Conservation (phyloP, 2,797 vertebrate genomes). For the Alca torda region DNA sequence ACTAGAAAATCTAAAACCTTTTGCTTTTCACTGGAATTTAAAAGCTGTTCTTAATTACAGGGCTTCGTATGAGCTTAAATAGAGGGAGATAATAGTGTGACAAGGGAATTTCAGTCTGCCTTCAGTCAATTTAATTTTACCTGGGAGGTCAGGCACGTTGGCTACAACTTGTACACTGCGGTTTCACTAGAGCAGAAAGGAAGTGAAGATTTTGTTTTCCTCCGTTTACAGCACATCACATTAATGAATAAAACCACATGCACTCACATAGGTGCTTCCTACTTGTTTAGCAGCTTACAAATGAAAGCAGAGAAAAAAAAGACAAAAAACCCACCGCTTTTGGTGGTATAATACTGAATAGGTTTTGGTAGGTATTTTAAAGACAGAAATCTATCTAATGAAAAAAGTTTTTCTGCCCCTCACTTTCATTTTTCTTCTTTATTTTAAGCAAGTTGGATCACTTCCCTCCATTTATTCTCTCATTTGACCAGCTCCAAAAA, state of each 20-base stretch:
- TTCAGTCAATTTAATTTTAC: not conserved
- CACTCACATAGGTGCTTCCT: not conserved
- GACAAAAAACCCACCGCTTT: not conserved
- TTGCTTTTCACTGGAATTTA: not conserved
- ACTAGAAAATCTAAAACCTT: not conserved
- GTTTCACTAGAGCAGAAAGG: not conserved
- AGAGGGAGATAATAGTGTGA: not conserved
- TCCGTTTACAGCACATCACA: not conserved
- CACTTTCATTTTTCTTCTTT: not conserved
- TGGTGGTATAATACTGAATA: not conserved
- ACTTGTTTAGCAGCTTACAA: not conserved
- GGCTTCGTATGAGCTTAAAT: not conserved
- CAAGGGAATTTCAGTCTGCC: not conserved
- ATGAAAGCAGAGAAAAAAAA: not conserved
- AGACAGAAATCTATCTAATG: not conserved
- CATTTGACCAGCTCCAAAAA: not conserved
- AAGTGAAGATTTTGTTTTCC: not conserved
- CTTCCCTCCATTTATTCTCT: not conserved
- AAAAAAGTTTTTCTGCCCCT: not conserved
- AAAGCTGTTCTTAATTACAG: not conserved
- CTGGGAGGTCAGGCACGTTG: not conserved
- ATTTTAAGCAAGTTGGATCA: not conserved
- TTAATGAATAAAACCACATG: not conserved
- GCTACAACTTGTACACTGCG: not conserved
- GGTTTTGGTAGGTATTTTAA: not conserved